Evolutionary conservation across 2,113 vertebrate species (phyloP).

Genomic region (Myodes glareolus): DNA sequence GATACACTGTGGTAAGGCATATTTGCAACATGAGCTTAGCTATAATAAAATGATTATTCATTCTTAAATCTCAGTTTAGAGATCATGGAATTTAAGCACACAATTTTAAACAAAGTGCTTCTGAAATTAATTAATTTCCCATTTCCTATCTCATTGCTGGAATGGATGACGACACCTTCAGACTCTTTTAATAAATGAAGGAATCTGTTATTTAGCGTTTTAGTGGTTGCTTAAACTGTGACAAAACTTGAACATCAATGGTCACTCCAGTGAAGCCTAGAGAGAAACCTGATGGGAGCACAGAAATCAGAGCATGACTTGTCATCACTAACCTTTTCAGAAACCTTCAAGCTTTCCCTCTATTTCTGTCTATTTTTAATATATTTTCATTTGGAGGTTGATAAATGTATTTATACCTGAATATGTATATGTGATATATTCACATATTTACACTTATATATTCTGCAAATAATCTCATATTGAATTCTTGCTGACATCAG

Average conservation of each 20-base stretch:
- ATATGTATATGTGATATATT: background rate
- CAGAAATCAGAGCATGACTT: background rate
- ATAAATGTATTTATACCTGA: background rate
- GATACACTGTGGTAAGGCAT: rapidly evolving
- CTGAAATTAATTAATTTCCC: background rate
- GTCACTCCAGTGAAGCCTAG: background rate
- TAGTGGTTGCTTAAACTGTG: background rate
- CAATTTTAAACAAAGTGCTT: background rate
- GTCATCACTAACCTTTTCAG: background rate
- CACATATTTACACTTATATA: background rate
- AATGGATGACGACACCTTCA: background rate
- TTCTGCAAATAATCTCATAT: background rate
- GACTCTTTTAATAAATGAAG: background rate
- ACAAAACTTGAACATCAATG: background rate
- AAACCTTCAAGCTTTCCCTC: background rate
- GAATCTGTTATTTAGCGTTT: background rate
- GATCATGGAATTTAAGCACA: background rate
- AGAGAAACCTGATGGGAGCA: background rate
- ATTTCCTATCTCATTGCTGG: background rate
- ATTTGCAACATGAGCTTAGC: background rate
- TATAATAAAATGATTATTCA: background rate
- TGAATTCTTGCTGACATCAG: background rate
- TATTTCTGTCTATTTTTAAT: background rate
- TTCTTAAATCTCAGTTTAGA: background rate
- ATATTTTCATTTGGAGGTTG: background rate